Base-by-base conservation (phyloP, 1,140 invertebrate species). In the Drosophila biarmipes region DNA sequence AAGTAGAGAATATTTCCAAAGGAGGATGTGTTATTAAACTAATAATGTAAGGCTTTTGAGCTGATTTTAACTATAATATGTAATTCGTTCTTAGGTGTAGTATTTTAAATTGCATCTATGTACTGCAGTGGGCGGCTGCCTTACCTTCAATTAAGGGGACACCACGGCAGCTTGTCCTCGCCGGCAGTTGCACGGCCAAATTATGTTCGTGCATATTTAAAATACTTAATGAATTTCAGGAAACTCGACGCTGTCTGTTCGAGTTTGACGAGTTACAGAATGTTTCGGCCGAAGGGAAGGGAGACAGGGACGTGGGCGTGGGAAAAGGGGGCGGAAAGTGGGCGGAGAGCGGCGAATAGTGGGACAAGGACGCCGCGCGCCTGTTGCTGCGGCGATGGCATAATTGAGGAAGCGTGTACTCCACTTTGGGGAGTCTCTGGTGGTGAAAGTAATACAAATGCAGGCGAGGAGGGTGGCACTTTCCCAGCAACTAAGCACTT, bases 151-250 rank as follows among this genome's bases (percentile, higher is more conserved):
- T 63, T 55, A 55, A 40, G 31, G 54, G 40, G 38, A 24, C 19
- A 24, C 19, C 40, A 24, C 19, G 14, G 29, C 51, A 40, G 59
- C 40, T 21, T 35, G 19, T 45, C 45, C 57, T 51, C 45, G 21
- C 14, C 45, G 45, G 24, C 45, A 48, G 24, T 48, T 51, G 57
- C 37, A 43, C 8, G 31, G 31, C 46, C 35, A 35, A 58, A 59
- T 67, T 51, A 66, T 66, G 63, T 67, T 59, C 24, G 19, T 67
- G 55, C 55, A 67, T 67, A 67, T 59, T 67, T 67, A 51, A 67
- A 59, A 43, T 42, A 37, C 46, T 35, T 59, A 51, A 67, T 67
- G 63, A 59, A 59, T 58, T 66, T 58, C 12, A 57, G 48, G 37
- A 58, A 66, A 49, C 34, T 38, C 52, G 34, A 38, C 54, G 62